phyloP scores from a whole-genome alignment of 1,140 invertebrate genomes.

The Orchestia grillus region DNA sequence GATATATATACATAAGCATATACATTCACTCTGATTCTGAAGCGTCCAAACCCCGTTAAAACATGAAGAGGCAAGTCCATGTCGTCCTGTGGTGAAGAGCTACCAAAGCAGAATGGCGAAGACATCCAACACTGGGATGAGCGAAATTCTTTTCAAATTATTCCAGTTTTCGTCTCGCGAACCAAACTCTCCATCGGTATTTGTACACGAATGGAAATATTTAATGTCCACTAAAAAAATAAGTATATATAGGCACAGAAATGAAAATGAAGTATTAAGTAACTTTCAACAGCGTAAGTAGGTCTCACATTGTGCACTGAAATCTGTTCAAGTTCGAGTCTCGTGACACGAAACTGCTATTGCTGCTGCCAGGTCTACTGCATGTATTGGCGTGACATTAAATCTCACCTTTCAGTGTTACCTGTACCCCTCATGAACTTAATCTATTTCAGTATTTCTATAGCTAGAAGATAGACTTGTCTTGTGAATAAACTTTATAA shows the following conservation, averaged over 20 bases:
- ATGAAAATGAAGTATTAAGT: too few relatives aligned
- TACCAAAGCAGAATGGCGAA: not conserved
- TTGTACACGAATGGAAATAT: not conserved
- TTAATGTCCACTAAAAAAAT: not conserved
- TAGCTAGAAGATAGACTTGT: not conserved
- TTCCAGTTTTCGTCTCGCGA: not conserved
- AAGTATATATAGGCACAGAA: too few relatives aligned
- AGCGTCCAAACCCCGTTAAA: not conserved
- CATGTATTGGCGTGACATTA: not conserved
- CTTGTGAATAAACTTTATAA: constrained; percentile 44
- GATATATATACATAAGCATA: too few relatives aligned
- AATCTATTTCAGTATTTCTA: constrained; percentile 33
- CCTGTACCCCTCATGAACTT: not conserved
- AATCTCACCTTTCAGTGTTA: not conserved
- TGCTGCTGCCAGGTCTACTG: not conserved
- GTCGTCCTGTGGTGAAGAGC: not conserved
- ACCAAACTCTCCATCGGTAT: not conserved
- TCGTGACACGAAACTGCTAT: not conserved
- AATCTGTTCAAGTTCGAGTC: not conserved
- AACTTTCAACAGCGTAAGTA: too few relatives aligned
- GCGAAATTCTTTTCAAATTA: not conserved
- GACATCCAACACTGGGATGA: not conserved
- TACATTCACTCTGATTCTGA: not conserved
- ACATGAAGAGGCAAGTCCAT: not conserved
- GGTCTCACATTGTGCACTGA: too few relatives aligned